phyloP scores from a whole-genome alignment of 1,140 invertebrate genomes.

The honey bee (Apis mellifera) region DNA sequence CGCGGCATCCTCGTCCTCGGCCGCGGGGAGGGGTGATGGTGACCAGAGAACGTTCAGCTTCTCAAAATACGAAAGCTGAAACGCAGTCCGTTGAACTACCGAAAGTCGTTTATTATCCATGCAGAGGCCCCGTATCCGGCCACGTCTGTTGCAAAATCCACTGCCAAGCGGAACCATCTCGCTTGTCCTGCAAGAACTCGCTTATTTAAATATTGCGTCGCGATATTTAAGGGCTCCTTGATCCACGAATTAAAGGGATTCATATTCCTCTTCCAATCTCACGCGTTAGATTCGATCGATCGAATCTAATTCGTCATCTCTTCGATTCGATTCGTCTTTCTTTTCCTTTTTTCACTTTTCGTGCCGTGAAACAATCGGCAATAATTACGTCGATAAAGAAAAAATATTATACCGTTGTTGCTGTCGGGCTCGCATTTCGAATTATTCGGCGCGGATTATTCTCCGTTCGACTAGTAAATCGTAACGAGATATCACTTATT shows the following conservation, averaged over 20 bases:
- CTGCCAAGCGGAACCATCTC: constrained; percentile 18
- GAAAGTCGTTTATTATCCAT: constrained; percentile 52
- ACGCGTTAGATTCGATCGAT: neutral
- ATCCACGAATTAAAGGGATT: neutral
- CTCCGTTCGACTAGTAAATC: neutral
- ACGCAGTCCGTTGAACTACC: constrained; percentile 43
- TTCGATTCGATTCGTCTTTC: too few relatives aligned
- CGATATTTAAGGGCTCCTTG: too few relatives aligned
- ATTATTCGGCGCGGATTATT: neutral
- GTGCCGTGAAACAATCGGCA: too few relatives aligned
- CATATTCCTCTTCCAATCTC: too few relatives aligned
- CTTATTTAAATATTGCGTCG: constrained; percentile 26
- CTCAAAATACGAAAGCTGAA: constrained; percentile 51
- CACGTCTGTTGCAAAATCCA: constrained; percentile 29
- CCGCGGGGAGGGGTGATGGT: neutral
- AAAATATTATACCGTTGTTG: too few relatives aligned
- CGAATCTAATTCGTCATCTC: neutral
- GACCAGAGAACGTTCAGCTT: constrained; percentile 23
- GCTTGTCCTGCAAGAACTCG: neutral
- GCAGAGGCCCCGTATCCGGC: constrained; percentile 26
- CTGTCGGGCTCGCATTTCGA: too few relatives aligned
- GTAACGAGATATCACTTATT: neutral
- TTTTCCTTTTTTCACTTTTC: too few relatives aligned
- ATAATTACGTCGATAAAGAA: too few relatives aligned
- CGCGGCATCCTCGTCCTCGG: neutral